Base-by-base conservation (phyloP, 1,140 invertebrate species). In the Drosophila parvula region DNA sequence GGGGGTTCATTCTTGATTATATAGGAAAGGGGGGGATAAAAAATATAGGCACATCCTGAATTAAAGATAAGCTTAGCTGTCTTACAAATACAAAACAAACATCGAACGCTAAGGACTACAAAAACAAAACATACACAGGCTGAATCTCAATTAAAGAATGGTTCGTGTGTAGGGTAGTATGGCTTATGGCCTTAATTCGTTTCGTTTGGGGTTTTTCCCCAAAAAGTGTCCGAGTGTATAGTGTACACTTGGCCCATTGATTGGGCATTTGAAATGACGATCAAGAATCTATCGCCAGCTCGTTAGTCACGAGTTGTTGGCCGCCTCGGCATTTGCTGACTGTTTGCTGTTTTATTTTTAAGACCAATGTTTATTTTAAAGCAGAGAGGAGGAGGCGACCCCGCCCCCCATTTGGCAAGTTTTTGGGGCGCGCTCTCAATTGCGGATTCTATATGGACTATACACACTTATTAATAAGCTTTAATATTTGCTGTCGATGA, bases 401-500 rank as follows among this genome's bases (percentile, higher is more conserved):
- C 36, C 59, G 1, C 10, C 59, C 41, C n/a, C 40, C 30, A 16
- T 48, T 11, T 53, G 34, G 56, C 56, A 47, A 44, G 41, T 59
- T 28, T 30, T 47, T 22, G 22, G 36, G 27, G 9, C 22, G 22
- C 48, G 67, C 55, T 60, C 69, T 36, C 64, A 40, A 43, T 56
- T 18, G 55, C 59, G 43, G 71, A 56, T 69, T 74, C 41, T 78
- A 57, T 73, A 83, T 82, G 53, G 61, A 78, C 78, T 81, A 62
- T 43, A 53, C 50, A 81, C 74, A 85, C 82, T 85, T 85, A 85
- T 85, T 85, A 86, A 86, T 85, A 85, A 82, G 82, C 50, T 85
- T 71, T 81, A 81, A 79, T 86, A 82, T 81, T 81, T 65, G 58
- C 62, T 48, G 61, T 38, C 47, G 28, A 16, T 40, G 47, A 36